Base-by-base conservation (phyloP, 2,888 invertebrate species). In the Acanthococcus lagerstroemiae region DNA sequence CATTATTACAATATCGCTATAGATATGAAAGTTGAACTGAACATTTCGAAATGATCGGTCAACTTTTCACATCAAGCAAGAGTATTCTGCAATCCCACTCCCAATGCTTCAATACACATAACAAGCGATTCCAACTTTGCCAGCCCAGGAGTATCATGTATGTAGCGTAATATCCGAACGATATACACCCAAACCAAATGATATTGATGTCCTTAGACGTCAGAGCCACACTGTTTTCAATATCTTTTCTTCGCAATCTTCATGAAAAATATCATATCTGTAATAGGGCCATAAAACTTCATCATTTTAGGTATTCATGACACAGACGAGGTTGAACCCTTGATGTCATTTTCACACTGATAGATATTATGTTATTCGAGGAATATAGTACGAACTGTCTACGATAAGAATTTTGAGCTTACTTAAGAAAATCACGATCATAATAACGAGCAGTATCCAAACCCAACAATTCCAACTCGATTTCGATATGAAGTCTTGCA, bases 241-340 rank as follows among this genome's bases (percentile, higher is more conserved):
- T 54, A 54, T 7, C 37, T 63, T 75, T 90, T 91, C 75, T 86
- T 91, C 79, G 90, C 88, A 50, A 93, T 81, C 78, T 89, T 90
- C 90, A 95, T 95, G 74, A 94, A 91, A 46, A 94, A 78, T 61
- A 94, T 88, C 92, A 94, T 95, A 79, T 86, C 89, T 90, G 79
- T 46, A 83, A 83, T 25, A 57, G 56, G 61, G 25, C 71, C 73
- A 74, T 70, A 69, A 69, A 65, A 69, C 6, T 19, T 15, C 15
- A 46, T 58, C 25, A 21, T 17, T 27, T 3, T 25, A 48, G 19
- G 17, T 12, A 25, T 50, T 17, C 12, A 60, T 19, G 19, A 50
- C 17, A 37, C 37, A 57, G 7, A 37, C 45, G 6, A 27, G n/a
- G n/a, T n/a, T n/a, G n/a, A n/a, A n/a, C n/a, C n/a, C n/a, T 48